Evolutionary conservation across 2,113 vertebrate genomes (phyloP), one percentile per base, ranked within the genome.

Genomic region (Myocastor coypus): DNA sequence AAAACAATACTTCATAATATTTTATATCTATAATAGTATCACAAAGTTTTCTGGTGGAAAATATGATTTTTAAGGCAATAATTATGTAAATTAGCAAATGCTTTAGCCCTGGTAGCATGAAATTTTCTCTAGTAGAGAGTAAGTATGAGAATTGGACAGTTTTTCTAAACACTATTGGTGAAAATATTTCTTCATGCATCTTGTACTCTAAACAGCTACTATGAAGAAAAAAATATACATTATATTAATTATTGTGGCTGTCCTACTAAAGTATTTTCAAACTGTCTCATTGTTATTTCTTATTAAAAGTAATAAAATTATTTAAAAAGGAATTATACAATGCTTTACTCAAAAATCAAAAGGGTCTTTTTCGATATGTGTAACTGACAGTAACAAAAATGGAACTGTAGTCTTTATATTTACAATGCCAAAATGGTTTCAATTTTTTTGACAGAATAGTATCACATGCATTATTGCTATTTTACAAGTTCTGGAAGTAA

Each of bases 61-160:
- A 30, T 75, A 34, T 82, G n/a, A 89, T 92, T 91, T 91, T 95
- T 78, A 86, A 78, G 2, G 80, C 26, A 87, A 2, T 19, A 30
- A 32, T 89, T 82, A 42, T 12, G 10, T 68, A 61, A 85, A 83
- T 55, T 40, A 78, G 28, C 37, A 42, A 20, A 95, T 57, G 37
- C 3, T 40, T 89, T 42, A 75, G 64, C 22, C 20, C 26, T 28
- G 10, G n/a, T 92, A 92, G 37, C 26, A 22, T 88, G 42, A 22
- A 14, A 75, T 85, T 55, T 93, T 93, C 73, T 88, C 14, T 68
- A 63, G 20, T 28, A 95, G 69, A 83, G 46, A 46, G 46, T 46
- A 34, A 37, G 9, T 24, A 32, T 64, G 87, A 61, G 77, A 75
- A 84, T 91, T 42, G 61, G 16, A 90, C 17, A 80, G 12, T 8